phyloP scores from a whole-genome alignment of 2,797 vertebrate genomes.

The Channa striata region DNA sequence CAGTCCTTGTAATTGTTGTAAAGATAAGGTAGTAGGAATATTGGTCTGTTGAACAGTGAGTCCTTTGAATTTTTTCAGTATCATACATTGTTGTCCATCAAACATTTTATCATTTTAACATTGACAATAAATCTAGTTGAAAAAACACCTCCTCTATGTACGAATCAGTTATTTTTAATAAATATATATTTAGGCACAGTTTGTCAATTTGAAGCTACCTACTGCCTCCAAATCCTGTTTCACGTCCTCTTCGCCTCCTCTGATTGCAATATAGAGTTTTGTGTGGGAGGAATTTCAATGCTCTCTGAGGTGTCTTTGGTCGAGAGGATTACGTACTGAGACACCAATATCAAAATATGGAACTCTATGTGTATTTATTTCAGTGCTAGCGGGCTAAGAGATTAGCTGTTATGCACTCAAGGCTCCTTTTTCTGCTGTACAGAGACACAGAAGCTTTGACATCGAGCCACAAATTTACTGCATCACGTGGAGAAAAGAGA shows the following conservation, averaged over 20 bases:
- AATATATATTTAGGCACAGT: constrained; percentile 10
- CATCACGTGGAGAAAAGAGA: background rate
- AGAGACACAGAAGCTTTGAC: constrained; percentile 9
- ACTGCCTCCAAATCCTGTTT: constrained; percentile 61
- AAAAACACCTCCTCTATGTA: background rate
- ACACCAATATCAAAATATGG: constrained; percentile 58
- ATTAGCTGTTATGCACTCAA: background rate
- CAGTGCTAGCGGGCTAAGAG: background rate
- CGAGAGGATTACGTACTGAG: constrained; percentile 72
- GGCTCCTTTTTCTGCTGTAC: background rate
- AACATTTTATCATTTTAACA: too few species aligned
- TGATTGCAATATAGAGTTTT: constrained; percentile 59
- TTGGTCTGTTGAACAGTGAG: too few species aligned
- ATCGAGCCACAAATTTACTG: background rate
- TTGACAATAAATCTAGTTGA: background rate
- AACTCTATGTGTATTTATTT: constrained; percentile 45
- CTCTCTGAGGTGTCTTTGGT: constrained; percentile 73
- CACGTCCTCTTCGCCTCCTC: constrained; percentile 56
- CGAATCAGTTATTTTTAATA: background rate
- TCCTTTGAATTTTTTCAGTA: too few species aligned
- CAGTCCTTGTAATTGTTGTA: too few species aligned
- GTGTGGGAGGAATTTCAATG: constrained; percentile 79
- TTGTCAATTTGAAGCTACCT: constrained; percentile 22
- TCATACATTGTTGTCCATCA: too few species aligned
- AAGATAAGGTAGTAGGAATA: too few species aligned